Evolutionary conservation across 2,888 invertebrate genomes (phyloP), one percentile per base, ranked within the genome.

Genomic region (Gastracanthus pulcherrimus): DNA sequence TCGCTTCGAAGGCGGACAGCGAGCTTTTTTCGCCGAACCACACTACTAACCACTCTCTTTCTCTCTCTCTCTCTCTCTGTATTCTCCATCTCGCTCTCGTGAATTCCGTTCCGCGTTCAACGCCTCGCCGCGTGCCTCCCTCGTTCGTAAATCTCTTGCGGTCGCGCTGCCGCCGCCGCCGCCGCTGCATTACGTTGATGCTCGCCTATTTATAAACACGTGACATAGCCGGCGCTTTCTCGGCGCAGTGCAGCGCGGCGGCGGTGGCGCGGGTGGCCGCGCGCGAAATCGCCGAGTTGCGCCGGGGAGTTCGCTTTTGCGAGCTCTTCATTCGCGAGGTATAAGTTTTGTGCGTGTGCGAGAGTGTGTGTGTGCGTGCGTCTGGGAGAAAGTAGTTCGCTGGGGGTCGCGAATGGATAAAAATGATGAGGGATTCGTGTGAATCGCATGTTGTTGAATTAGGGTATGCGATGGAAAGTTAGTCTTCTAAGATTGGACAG

Each of bases 1-100:
- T 34, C 31, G 29, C 34, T 31, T 62, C n/a, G 34, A 31, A 31
- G 31, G 31, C 31, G 60, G 60, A 29, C 31, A n/a, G 60, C 60
- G 4, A 1, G 16, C 31, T 31, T 62, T 34, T 62, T 62, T 62
- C 62, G 31, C 62, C 62, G 55, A 55, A 72, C 31, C n/a, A n/a
- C n/a, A n/a, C n/a, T n/a, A n/a, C n/a, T n/a, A n/a, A n/a, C n/a
- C n/a, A n/a, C n/a, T n/a, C n/a, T n/a, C n/a, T n/a, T n/a, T 66
- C 55, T 60, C n/a, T 45, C 78, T 41, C 16, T 41, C 41, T 41
- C 41, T 9, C 41, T 16, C 41, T 16, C n/a, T 3, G 13, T 16
- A 16, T 13, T 13, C 29, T 71, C 38, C 71, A 99, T 92, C 99
- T 99, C 82, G 99, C 99, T 82, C 85, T 84, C 84, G 84, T 84